Base-by-base conservation (phyloP, 2,113 vertebrate genomes). In the Callopanchax toddi region DNA sequence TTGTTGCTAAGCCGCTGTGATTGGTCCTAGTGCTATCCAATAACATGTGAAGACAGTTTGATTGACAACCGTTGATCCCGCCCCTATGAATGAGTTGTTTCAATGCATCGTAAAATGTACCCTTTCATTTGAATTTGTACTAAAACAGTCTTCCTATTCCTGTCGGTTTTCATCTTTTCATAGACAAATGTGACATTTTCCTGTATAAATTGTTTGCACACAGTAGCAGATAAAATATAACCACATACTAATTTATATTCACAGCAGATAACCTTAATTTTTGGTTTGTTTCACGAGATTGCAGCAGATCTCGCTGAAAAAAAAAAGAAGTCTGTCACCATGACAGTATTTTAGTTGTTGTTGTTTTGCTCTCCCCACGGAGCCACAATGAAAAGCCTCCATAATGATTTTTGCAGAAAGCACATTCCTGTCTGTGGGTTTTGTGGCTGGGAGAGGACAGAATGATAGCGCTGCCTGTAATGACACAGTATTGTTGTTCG, bases 401-500 rank as follows among this genome's bases (percentile, higher is more conserved):
- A 17, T n/a, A 39, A 51, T 34, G 57, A 63, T 60, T 59, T 61
- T 32, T 26, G 26, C 45, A 8, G 32, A 56, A 56, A 26, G 16
- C 26, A 11, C 42, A 15, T 58, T 57, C 46, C 32, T 11, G 39
- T 60, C 61, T 56, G 49, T 7, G 49, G 11, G 39, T 56, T 26
- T 11, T 21, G 46, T 37, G 64, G 29, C 6, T 15, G 6, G 11
- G 12, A 25, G 40, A 20, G 42, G 54, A 70, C 17, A 1, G 60
- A 67, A 61, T 43, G 67, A 82, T 76, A 60, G 36, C 69, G 62
- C 71, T 44, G 0, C 65, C 56, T 32, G 11, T 60, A 67, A 76
- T 67, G 80, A 67, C 62, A 57, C 67, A 7, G 12, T 60, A 58
- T 72, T 81, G 72, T 72, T 68, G 67, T 60, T 11, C 59, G 54